Evolutionary conservation across 2,888 invertebrate species (phyloP).

Genomic region (Microchrysa polita): DNA sequence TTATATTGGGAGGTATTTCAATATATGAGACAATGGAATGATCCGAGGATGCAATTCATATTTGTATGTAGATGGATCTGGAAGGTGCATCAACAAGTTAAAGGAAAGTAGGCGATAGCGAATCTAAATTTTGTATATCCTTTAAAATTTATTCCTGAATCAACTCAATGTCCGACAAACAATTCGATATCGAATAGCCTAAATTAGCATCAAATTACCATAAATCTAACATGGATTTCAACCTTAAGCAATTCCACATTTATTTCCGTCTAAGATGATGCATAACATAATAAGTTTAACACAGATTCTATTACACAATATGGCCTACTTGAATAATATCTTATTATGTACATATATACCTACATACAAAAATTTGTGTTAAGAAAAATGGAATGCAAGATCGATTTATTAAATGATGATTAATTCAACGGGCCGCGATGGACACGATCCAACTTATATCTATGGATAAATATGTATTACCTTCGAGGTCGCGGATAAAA

Average conservation of each 20-base stretch:
- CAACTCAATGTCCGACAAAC: background rate
- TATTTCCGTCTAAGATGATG: conserved; percentile 37
- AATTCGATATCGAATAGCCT: conserved; percentile 23
- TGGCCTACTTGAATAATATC: conserved; percentile 20
- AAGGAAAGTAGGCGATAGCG: too few relatives aligned
- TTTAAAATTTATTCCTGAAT: conserved; percentile 2
- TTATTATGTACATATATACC: too few relatives aligned
- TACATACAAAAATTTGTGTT: background rate
- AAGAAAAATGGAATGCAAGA: conserved; percentile 11
- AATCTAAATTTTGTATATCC: too few relatives aligned
- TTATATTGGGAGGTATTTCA: too few relatives aligned
- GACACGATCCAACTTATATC: too few relatives aligned
- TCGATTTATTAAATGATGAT: conserved; percentile 17
- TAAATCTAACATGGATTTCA: conserved; percentile 5
- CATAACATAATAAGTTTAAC: conserved; percentile 10
- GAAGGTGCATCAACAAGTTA: too few relatives aligned
- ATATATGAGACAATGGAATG: too few relatives aligned
- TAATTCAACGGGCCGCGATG: background rate
- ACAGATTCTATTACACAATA: conserved; percentile 1
- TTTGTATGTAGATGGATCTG: too few relatives aligned
- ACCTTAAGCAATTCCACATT: conserved; percentile 20
- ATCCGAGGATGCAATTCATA: too few relatives aligned
- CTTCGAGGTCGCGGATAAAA: background rate
- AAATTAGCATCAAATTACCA: conserved; percentile 34
- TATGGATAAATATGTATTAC: too few relatives aligned